Evolutionary conservation across 2,113 vertebrate genomes (phyloP), one percentile per base, ranked within the genome.

Genomic region (Corythaeola cristata): DNA sequence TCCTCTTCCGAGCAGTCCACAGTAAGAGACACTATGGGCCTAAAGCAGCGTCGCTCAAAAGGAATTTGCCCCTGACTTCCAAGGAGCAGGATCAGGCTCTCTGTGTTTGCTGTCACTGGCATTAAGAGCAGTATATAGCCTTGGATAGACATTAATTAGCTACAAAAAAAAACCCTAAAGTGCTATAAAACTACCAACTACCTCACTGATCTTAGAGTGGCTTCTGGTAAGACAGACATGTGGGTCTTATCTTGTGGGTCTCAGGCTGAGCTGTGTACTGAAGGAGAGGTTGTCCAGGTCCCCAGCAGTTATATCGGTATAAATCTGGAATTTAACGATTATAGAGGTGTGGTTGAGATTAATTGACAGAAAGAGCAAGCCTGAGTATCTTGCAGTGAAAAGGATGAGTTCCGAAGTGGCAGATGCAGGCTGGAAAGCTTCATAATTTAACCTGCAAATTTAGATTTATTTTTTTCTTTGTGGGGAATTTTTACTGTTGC

Each of bases 151-250:
- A 4, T 44, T 37, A 37, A 59, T 58, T 19, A 84, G 35, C 37
- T n/a, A n/a, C n/a, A n/a, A n/a, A n/a, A n/a, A n/a, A n/a, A n/a
- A n/a, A n/a, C n/a, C n/a, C n/a, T n/a, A n/a, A 15, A 2, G 15
- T 20, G 19, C 21, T 50, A 13, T 50, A 22, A 59, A 81, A 32
- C 6, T 2, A 22, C 19, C 74, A 32, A 3, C 11, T 15, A 32
- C 30, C 41, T 73, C 55, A 32, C 17, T 3, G 0, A 27, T 44
- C 68, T 53, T 17, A 10, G 75, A 21, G 67, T 4, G 50, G 45
- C 45, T 74, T n/a, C 50, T 59, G 81, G 12, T 35, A 32, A 60
- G 75, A 62, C 3, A 14, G 0, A 11, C 3, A 0, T 0, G 33
- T 32, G 53, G 39, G 56, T 50, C 49, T 15, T 35, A 27, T 37